A percentile compares a stretch with the other conserved stretches of the same genome.
Conservation (phyloP, 1,140 invertebrate species). For the Plutomurus gul region DNA sequence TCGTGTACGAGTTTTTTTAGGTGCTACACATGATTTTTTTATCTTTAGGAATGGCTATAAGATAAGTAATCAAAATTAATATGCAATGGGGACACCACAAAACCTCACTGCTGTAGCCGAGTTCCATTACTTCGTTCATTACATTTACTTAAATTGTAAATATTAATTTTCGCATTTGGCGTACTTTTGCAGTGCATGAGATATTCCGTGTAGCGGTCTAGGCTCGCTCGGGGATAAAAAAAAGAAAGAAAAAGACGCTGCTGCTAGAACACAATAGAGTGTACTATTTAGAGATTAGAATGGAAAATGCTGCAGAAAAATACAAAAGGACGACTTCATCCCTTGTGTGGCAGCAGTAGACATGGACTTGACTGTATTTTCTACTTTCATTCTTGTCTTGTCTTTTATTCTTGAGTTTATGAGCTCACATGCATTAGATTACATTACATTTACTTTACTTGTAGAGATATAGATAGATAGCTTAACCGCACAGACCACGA, state of each 20-base stretch:
- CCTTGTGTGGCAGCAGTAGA: neutral
- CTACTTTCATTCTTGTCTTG: neutral
- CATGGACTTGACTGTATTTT: neutral
- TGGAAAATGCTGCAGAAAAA: neutral
- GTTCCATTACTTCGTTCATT: no score
- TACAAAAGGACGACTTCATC: neutral
- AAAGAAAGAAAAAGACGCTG: neutral
- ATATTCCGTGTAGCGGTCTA: neutral
- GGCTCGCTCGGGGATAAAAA: neutral
- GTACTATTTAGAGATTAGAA: no score
- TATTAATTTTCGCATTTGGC: neutral
- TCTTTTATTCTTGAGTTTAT: conserved; percentile 19
- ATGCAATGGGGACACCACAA: neutral
- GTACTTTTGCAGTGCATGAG: no score
- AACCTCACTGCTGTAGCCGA: neutral
- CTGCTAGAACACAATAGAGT: no score
- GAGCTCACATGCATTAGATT: conserved; percentile 23
- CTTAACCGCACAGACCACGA: neutral
- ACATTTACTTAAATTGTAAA: conserved; percentile 11
- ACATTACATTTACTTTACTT: conserved; percentile 23
- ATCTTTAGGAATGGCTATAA: neutral
- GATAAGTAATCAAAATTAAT: conserved; percentile 8
- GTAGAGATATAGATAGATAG: neutral
- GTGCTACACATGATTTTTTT: neutral
- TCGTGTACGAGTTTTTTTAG: neutral